phyloP scores from a whole-genome alignment of 2,797 vertebrate genomes.

The Cottoperca gobio region DNA sequence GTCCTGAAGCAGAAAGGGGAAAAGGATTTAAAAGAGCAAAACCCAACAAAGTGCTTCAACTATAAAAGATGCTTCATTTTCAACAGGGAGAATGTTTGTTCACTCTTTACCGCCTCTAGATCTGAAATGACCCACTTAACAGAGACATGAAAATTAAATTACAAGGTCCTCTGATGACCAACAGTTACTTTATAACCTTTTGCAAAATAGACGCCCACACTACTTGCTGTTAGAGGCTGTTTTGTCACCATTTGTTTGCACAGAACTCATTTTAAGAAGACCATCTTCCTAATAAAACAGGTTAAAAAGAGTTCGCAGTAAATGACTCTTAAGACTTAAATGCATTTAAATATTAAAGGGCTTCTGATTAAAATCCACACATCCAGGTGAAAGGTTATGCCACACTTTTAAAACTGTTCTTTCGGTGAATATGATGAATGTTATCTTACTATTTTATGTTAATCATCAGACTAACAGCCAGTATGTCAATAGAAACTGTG shows the following conservation, averaged over 20 bases:
- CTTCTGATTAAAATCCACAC: slow-evolving; percentile 7
- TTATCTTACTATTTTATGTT: slow-evolving; percentile 38
- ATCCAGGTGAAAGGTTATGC: slow-evolving; percentile 12
- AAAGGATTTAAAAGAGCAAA: slow-evolving; percentile 27
- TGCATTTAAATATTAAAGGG: slow-evolving; percentile 4
- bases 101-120: slow-evolving; percentile 42
- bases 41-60: slow-evolving; percentile 16
- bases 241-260: slow-evolving; percentile 23
- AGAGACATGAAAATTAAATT: slow-evolving; percentile 46
- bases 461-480: slow-evolving; percentile 44
- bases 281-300: background rate
- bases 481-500: slow-evolving; percentile 53
- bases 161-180: slow-evolving; percentile 20
- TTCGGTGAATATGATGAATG: slow-evolving; percentile 21
- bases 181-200: background rate
- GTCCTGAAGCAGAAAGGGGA: slow-evolving; percentile 88
- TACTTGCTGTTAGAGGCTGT: slow-evolving; percentile 1
- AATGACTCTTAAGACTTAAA: background rate
- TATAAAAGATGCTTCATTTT: slow-evolving; percentile 37
- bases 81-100: slow-evolving; percentile 33
- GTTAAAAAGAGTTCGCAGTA: background rate
- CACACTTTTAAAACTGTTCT: slow-evolving; percentile 15
- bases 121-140: slow-evolving; percentile 57
- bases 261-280: background rate
- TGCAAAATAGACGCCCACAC: background rate